These are phyloP conservation scores for Drosophila ustulata DNA, from an alignment of 2,888 invertebrate species.

Conservation along the genomic window DNA sequence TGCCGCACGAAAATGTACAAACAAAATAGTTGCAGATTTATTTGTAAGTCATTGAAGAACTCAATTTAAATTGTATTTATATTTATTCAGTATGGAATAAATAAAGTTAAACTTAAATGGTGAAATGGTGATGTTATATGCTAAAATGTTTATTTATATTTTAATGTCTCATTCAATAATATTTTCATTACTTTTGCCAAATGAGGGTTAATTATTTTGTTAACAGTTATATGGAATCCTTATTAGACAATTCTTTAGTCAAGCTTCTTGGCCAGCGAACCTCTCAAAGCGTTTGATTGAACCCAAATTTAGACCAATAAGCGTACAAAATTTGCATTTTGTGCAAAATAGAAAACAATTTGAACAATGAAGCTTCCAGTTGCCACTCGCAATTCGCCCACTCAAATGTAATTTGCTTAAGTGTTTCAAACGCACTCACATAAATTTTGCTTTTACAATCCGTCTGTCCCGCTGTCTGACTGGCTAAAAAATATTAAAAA, in stretches of 20 bases:
- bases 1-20: constrained; percentile 2
- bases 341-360: constrained; percentile 56
- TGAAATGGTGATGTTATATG: too few species aligned
- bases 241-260: neutral
- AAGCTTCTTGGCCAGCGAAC: neutral
- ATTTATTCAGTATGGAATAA: too few species aligned
- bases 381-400: constrained; percentile 29
- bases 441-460: constrained; percentile 64
- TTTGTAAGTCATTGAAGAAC: neutral
- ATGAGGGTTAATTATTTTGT: neutral
- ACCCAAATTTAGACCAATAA: constrained; percentile 36
- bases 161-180: too few species aligned
- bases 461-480: constrained; percentile 24
- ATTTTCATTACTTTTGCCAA: neutral
- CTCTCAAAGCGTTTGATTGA: constrained; percentile 40
- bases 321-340: constrained; percentile 50
- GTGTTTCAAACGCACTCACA: constrained; percentile 74
- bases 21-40: neutral
- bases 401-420: constrained; percentile 76
- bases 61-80: neutral
- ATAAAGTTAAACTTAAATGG: too few species aligned
- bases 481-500: constrained; percentile 74
- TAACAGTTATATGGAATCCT: neutral
- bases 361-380: constrained; percentile 39
- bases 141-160: too few species aligned